Evolutionary conservation across 2,888 invertebrate species (phyloP).

Genomic region (Callimorpha dominula): DNA sequence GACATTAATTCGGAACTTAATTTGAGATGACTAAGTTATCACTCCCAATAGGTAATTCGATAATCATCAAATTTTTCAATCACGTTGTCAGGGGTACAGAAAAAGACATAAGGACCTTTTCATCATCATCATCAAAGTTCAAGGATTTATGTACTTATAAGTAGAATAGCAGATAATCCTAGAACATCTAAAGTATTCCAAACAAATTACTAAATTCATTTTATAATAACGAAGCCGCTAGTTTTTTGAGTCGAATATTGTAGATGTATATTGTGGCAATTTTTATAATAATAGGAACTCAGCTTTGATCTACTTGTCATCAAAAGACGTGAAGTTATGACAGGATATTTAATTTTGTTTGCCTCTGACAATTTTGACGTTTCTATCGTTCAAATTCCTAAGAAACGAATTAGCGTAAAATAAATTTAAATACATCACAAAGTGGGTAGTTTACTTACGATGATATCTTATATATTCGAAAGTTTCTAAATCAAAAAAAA

Average conservation of each 20-base stretch:
- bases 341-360: constrained; percentile 51
- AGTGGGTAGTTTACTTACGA: neutral
- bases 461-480: constrained; percentile 1
- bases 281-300: constrained; percentile 42
- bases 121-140: no score
- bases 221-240: neutral
- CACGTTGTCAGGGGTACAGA: no score
- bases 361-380: constrained; percentile 38
- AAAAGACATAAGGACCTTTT: no score
- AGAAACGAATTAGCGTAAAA: neutral
- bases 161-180: neutral
- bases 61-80: no score
- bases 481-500: constrained; percentile 5
- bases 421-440: constrained; percentile 1
- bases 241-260: neutral
- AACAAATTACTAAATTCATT: constrained; percentile 22
- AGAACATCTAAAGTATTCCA: neutral
- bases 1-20: no score
- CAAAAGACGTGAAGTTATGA: constrained; percentile 49
- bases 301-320: constrained; percentile 45
- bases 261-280: constrained; percentile 35
- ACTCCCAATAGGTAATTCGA: no score
- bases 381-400: constrained; percentile 16
- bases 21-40: no score
- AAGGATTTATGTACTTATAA: no score